A percentile compares a stretch with the other conserved stretches of the same genome.
These are phyloP conservation scores for Choreutis nemorana DNA, from an alignment of 2,888 invertebrate species.

Conservation along the genomic window DNA sequence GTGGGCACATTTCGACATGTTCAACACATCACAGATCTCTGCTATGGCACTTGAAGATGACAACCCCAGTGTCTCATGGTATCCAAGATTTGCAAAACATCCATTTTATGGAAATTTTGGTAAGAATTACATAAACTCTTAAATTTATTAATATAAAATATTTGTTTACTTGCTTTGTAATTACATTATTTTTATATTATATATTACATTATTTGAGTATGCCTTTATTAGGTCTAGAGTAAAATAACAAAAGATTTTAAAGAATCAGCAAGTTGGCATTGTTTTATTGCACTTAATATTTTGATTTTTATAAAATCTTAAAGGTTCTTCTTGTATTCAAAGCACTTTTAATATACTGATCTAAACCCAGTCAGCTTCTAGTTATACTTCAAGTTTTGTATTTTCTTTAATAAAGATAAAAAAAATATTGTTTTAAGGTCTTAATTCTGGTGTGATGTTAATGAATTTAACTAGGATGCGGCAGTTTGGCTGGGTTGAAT, in stretches of 20 bases:
- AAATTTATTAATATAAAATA: neutral
- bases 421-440: slow-evolving; percentile 66
- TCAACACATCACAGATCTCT: slow-evolving; percentile 88
- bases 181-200: neutral
- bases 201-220: too few species aligned
- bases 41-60: slow-evolving; percentile 91
- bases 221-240: too few species aligned
- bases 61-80: slow-evolving; percentile 94
- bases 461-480: slow-evolving; percentile 96
- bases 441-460: slow-evolving; percentile 97
- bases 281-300: too few species aligned
- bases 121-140: slow-evolving; percentile 24
- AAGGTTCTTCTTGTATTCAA: too few species aligned
- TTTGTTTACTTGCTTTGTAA: neutral
- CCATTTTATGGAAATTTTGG: slow-evolving; percentile 90
- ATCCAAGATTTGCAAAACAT: slow-evolving; percentile 93
- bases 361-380: too few species aligned
- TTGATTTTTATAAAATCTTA: too few species aligned
- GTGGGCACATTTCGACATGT: slow-evolving; percentile 82
- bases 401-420: neutral
- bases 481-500: slow-evolving; percentile 83
- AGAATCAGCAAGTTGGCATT: too few species aligned
- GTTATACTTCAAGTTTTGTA: too few species aligned
- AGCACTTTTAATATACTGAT: too few species aligned
- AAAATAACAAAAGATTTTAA: too few species aligned